Conservation (phyloP, 2,113 vertebrate species). For the Labeo catla region DNA sequence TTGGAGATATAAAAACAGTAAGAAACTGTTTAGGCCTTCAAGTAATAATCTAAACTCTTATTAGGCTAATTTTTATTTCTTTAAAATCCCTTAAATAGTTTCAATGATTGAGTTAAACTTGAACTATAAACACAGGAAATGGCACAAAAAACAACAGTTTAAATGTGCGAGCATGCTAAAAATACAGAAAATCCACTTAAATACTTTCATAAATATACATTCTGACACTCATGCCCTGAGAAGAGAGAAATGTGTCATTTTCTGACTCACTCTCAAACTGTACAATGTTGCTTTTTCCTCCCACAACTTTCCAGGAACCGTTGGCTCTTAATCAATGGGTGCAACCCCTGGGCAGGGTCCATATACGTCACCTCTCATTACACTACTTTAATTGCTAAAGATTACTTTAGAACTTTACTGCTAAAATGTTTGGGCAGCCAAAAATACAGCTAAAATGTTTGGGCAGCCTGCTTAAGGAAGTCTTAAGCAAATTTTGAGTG, state of each 20-base stretch:
- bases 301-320: slow-evolving; percentile 39
- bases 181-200: not conserved
- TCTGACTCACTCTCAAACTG: slow-evolving; percentile 24
- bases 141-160: not conserved
- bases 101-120: not conserved
- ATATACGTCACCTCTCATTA: slow-evolving; percentile 23
- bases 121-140: slow-evolving; percentile 1
- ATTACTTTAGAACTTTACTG: slow-evolving; percentile 10
- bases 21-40: not conserved
- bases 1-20: not conserved
- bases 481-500: not conserved
- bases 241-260: slow-evolving; percentile 9
- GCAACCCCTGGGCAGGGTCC: not conserved
- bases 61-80: slow-evolving; percentile 7
- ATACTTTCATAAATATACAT: slow-evolving; percentile 30
- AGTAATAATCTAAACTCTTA: not conserved
- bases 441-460: not conserved
- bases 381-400: slow-evolving; percentile 1
- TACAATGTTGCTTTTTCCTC: slow-evolving; percentile 41
- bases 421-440: not conserved
- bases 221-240: not conserved
- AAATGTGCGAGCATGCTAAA: not conserved
- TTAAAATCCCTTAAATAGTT: not conserved
- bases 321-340: slow-evolving; percentile 33
- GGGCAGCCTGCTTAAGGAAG: not conserved